Base-by-base conservation (phyloP, 2,797 vertebrate species). In the Sitta carolinensis region DNA sequence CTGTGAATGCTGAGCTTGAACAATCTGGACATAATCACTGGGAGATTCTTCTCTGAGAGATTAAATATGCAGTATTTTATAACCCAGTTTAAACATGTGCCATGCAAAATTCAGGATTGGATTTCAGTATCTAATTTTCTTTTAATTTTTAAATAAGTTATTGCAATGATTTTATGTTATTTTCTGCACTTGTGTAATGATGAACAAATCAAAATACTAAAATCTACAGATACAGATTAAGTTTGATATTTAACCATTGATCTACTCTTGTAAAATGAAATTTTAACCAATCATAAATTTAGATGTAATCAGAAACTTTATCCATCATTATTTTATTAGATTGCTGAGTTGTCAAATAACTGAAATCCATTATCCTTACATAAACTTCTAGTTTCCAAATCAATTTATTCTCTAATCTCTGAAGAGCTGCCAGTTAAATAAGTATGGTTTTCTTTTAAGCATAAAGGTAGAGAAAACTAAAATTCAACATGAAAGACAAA, bases 301-400 rank as follows among this genome's bases (percentile, higher is more conserved):
- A 77, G 64, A 85, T 79, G 42, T 77, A 94, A 95, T 92, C 90
- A 79, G 88, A 85, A 84, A 84, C 63, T 85, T 11, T 80, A 84
- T 93, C 75, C 6, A 7, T 91, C 81, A 89, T 45, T 91, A 70
- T 62, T 81, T 91, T 87, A 95, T 95, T 89, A 96, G 52, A 89
- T 74, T 54, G 40, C 86, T 84, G 72, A 91, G 52, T 88, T 95
- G 88, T 97, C 96, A 92, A 95, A 96, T 94, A 96, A 90, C 55
- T 92, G 69, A 85, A 95, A 89, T 91, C 64, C 75, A 83, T 95
- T 95, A 91, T 66, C 86, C 70, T 95, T 86, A 84, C 64, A 79
- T 89, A 94, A 96, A 94, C 58, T 47, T 69, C 69, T 43, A 13
- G 88, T 97, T 96, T 96, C 94, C 93, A 93, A 94, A 94, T 91